A percentile compares a stretch with the other conserved stretches of the same genome.
These are phyloP conservation scores for Pseudopodoces humilis DNA, from an alignment of 2,113 vertebrate species.

Conservation along the genomic window DNA sequence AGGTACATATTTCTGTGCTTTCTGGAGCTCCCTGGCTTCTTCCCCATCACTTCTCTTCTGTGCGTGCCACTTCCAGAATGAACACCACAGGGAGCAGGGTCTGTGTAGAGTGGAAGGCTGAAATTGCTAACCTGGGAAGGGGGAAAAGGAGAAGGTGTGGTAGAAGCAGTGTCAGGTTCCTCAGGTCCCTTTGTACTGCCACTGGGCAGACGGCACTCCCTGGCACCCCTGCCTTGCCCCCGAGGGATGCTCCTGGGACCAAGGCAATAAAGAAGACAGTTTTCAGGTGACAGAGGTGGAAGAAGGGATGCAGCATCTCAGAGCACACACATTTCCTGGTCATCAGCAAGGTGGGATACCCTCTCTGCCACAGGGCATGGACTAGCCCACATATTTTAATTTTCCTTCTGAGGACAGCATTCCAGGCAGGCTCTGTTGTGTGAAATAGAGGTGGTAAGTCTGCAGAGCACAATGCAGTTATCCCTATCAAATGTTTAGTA, in stretches of 20 bases:
- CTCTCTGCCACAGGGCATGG: not conserved
- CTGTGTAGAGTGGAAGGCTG: fast-evolving
- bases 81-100: not conserved
- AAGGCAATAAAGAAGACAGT: not conserved
- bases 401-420: not conserved
- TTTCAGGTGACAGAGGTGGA: not conserved
- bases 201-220: not conserved
- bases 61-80: fast-evolving
- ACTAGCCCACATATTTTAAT: not conserved
- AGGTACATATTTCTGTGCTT: not conserved
- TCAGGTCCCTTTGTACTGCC: fast-evolving
- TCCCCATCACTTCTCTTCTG: fast-evolving
- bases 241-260: not conserved
- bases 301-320: fast-evolving
- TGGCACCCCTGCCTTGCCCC: not conserved
- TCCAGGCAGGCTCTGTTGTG: not conserved
- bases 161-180: not conserved
- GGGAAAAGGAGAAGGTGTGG: not conserved
- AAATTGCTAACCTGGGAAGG: not conserved
- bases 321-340: fast-evolving
- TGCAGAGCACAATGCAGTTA: not conserved
- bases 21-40: not conserved
- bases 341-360: fast-evolving
- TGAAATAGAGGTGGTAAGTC: not conserved
- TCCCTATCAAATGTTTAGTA: fast-evolving